These are phyloP conservation scores for Heterocephalus glaber DNA, from an alignment of 2,113 vertebrate species.

Conservation along the genomic window DNA sequence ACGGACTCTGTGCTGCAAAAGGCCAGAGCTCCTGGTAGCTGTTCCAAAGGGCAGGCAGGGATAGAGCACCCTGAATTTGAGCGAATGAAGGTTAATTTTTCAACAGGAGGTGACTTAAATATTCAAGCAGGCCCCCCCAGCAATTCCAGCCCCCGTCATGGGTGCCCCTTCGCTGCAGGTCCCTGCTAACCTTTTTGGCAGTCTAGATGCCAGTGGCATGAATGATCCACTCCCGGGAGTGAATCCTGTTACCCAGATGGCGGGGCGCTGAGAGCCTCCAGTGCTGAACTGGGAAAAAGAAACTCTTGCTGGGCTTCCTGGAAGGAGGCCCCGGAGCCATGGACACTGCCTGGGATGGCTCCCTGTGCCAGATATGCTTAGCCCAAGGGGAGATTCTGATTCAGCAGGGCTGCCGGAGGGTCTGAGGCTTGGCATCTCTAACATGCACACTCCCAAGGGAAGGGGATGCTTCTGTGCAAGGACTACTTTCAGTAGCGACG, in stretches of 20 bases:
- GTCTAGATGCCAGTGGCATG: slow-evolving; percentile 93
- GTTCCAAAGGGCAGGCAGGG: not conserved
- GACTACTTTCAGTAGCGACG: not conserved
- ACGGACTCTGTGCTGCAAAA: not conserved
- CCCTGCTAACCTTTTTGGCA: slow-evolving; percentile 90
- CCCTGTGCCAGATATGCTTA: not conserved
- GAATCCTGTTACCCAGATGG: slow-evolving; percentile 95
- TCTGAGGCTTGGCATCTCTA: not conserved
- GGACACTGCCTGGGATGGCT: not conserved
- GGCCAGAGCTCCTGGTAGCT: not conserved
- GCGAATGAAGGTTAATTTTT: not conserved
- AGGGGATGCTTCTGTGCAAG: not conserved
- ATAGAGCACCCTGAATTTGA: not conserved
- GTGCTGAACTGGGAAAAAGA: slow-evolving; percentile 90
- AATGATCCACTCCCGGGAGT: slow-evolving; percentile 95
- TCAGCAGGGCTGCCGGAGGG: not conserved
- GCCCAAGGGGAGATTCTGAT: not conserved
- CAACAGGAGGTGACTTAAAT: not conserved
- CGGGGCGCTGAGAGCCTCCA: slow-evolving; percentile 85
- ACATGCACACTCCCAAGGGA: not conserved
- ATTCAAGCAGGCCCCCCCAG: no score
- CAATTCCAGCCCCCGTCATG: not conserved
- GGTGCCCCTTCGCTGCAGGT: not conserved
- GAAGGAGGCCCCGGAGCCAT: not conserved
- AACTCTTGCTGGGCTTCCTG: not conserved